Evolutionary conservation across 2,888 invertebrate genomes (phyloP).

Genomic region (Synergus umbraculus): DNA sequence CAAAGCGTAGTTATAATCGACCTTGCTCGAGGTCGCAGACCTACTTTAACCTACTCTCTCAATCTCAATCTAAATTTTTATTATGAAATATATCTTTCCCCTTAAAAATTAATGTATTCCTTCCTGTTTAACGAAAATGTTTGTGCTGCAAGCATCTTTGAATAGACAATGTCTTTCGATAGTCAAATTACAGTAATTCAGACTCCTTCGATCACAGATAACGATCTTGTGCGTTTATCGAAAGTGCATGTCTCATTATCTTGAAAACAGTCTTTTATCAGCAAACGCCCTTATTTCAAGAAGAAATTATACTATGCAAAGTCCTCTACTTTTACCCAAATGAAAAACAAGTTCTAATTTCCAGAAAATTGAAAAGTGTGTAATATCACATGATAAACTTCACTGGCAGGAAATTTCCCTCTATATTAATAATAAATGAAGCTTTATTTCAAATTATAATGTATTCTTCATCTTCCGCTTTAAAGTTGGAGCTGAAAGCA

Average conservation of each 20-base stretch:
- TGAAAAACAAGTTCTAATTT: not conserved
- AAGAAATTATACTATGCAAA: conserved; percentile 1
- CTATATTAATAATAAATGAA: not conserved
- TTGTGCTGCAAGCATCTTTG: conserved; percentile 32
- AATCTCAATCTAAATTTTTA: not conserved
- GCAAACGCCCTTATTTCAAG: conserved; percentile 14
- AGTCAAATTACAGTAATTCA: conserved; percentile 49
- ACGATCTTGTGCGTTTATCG: conserved; percentile 47
- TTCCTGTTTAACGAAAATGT: conserved; percentile 43
- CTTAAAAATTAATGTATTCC: conserved; percentile 52
- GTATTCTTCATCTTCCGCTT: not conserved
- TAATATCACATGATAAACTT: not conserved
- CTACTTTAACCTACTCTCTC: not conserved
- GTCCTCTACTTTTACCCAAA: not conserved
- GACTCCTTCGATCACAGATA: conserved; percentile 35
- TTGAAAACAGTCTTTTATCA: conserved; percentile 19
- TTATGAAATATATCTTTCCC: conserved; percentile 21
- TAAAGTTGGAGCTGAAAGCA: not conserved
- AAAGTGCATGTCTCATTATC: conserved; percentile 44
- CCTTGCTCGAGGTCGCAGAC: conserved; percentile 34
- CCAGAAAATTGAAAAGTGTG: not conserved
- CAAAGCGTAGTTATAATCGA: conserved; percentile 28
- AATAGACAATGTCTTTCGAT: conserved; percentile 40
- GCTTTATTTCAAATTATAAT: not conserved
- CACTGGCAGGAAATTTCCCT: not conserved